Conservation (phyloP, 2,113 vertebrate species). For the Upupa epops region DNA sequence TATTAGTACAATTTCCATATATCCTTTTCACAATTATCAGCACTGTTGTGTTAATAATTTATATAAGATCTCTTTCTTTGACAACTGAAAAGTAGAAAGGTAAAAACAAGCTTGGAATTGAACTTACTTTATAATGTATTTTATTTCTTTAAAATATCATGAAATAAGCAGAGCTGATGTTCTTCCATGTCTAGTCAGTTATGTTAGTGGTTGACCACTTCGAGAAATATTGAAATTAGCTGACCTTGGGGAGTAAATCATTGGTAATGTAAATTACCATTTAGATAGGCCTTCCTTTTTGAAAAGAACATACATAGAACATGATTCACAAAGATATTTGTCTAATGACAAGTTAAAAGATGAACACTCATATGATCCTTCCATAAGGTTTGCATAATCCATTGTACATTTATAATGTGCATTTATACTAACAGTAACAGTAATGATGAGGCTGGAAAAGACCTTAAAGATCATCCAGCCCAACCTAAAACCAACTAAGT, state of each 20-base stretch:
- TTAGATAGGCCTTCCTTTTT: background rate
- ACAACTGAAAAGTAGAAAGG: background rate
- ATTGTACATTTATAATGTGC: background rate
- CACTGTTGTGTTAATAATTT: slow-evolving; percentile 11
- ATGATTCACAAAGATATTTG: background rate
- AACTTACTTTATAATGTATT: background rate
- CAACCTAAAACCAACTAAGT: no score
- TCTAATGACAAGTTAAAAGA: background rate
- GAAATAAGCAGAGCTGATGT: background rate
- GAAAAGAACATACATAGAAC: background rate
- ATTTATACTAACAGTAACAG: no score
- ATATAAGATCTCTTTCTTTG: slow-evolving; percentile 30
- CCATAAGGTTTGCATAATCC: background rate
- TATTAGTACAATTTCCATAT: slow-evolving; percentile 40
- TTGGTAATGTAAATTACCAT: background rate
- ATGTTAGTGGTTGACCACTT: background rate
- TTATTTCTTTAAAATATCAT: background rate
- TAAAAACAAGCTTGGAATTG: background rate
- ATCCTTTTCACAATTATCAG: slow-evolving; percentile 57
- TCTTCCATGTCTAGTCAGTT: background rate
- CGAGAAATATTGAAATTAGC: background rate
- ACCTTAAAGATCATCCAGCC: no score
- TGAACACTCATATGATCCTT: background rate
- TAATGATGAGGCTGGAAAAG: no score
- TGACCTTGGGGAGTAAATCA: background rate